Evolutionary conservation across 1,140 invertebrate genomes (phyloP).

Genomic region (Bicyclus anynana): DNA sequence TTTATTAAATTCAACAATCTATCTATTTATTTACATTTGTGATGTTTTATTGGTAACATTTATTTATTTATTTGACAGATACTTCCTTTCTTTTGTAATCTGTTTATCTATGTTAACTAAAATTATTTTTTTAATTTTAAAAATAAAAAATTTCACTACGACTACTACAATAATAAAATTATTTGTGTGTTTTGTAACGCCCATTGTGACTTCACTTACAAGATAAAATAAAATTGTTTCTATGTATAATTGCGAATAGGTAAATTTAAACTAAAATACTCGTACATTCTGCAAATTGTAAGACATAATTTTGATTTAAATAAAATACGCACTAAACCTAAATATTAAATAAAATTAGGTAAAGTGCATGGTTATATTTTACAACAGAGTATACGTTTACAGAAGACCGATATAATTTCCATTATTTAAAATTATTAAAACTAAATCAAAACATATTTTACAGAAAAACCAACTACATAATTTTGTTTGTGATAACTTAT

Average conservation of each 20-base stretch:
- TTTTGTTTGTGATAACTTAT: too few species aligned
- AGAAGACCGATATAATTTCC: too few species aligned
- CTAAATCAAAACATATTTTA: too few species aligned
- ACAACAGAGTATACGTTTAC: too few species aligned
- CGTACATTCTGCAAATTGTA: too few species aligned
- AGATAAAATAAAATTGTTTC: constrained; percentile 2
- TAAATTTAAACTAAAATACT: constrained; percentile 5
- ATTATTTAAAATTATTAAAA: too few species aligned
- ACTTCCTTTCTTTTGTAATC: constrained; percentile 1
- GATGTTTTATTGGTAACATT: constrained; percentile 39
- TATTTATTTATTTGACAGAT: constrained; percentile 9
- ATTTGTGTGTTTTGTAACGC: constrained; percentile 3
- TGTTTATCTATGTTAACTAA: constrained; percentile 4
- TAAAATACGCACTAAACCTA: not conserved
- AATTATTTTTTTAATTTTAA: constrained; percentile 8
- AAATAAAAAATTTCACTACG: constrained; percentile 8
- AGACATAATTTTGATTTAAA: not conserved
- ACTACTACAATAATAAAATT: not conserved
- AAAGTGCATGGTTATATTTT: too few species aligned
- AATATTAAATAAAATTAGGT: too few species aligned
- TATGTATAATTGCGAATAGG: not conserved
- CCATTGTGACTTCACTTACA: constrained; percentile 3
- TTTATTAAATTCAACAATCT: constrained; percentile 51
- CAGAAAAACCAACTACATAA: too few species aligned
- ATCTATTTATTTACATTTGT: constrained; percentile 60